Evolutionary conservation across 2,888 invertebrate genomes (phyloP), one percentile per base, ranked within the genome.

Genomic region (Belgica antarctica): DNA sequence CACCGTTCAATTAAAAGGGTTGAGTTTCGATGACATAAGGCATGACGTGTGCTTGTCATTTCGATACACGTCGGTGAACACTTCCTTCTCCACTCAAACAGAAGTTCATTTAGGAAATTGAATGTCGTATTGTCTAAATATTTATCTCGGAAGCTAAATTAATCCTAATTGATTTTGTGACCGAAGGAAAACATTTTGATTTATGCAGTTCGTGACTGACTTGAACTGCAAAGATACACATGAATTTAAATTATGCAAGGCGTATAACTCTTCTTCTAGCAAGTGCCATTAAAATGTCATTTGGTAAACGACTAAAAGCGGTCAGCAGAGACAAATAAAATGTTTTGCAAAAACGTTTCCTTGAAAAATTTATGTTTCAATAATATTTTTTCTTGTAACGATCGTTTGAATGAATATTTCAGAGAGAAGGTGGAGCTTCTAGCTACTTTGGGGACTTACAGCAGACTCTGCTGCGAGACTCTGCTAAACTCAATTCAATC

Each of bases 1-100:
- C 59, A 59, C 27, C 59, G 27, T 59, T 59, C 27, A 59, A 59
- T 59, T 59, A 59, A 59, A 59, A 59, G 27, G 59, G 59, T 24
- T 59, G 25, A 24, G 27, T 59, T 59, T 25, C 59, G 52, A 27
- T 27, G 59, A 59, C 59, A 27, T 59, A 59, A 59, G 59, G 59
- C 59, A 59, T 4, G 27, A 19, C 59, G 27, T 59, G n/a, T 59
- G 25, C 12, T 59, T 25, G 15, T 52, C 52, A 52, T 52, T 52
- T 17, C 5, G 59, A 19, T 59, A 27, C 59, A 19, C 59, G 12
- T 25, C 59, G n/a, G 25, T 59, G 25, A 24, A 8, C 27, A 27
- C 15, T 59, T 12, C 22, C 59, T 24, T 59, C 25, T 5, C 41
- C 41, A n/a, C 41, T n/a, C n/a, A 41, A n/a, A n/a, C 41, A 12